A percentile compares a stretch with the other conserved stretches of the same genome.
These are phyloP conservation scores for Centropyge bicolor DNA, from an alignment of 2,797 vertebrate genomes.

Conservation along the genomic window DNA sequence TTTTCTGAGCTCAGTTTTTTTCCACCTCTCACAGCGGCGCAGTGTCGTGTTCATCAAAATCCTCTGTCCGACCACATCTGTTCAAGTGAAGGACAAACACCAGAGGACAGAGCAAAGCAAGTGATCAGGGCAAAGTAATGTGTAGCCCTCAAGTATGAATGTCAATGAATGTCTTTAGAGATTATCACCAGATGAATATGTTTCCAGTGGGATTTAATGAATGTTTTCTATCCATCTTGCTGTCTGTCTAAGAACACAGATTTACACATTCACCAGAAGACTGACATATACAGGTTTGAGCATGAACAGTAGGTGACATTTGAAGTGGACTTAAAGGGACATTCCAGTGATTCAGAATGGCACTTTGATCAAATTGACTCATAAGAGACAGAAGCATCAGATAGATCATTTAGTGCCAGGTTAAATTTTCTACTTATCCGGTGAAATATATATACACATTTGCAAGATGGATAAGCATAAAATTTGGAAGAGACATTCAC, in stretches of 20 bases:
- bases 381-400: neutral
- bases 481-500: no score
- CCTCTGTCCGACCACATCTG: conserved; percentile 15
- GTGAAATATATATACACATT: no score
- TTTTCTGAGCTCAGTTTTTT: conserved; percentile 48
- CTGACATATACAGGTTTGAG: no score
- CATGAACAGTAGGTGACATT: neutral
- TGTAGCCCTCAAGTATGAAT: fast-evolving
- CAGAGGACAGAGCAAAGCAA: neutral
- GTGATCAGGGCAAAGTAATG: no score
- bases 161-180: neutral
- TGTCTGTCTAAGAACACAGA: neutral
- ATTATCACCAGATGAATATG: neutral
- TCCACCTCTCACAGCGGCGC: conserved; percentile 36
- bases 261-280: neutral
- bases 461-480: no score
- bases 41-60: conserved; percentile 24
- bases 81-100: conserved; percentile 19
- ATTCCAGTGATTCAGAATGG: neutral
- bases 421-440: no score
- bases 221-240: no score
- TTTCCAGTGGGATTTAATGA: neutral
- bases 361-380: neutral
- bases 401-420: no score
- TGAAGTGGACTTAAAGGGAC: no score